Conservation (phyloP, 2,797 vertebrate genomes). For the Bradypodion pumilum region DNA sequence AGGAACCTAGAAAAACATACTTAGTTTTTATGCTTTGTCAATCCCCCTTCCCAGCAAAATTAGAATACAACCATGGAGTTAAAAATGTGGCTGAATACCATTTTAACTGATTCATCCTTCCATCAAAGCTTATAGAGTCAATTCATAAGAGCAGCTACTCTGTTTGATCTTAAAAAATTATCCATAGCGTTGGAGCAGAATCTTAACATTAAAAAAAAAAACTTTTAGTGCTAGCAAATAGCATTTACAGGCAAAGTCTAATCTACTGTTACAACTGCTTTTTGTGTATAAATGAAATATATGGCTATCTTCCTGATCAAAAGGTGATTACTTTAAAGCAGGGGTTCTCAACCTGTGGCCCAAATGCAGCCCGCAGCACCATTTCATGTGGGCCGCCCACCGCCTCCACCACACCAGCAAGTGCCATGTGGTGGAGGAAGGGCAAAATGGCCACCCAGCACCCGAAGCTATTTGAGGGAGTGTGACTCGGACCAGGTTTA, state of each 20-base stretch:
- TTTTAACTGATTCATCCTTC: background rate
- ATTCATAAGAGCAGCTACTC: background rate
- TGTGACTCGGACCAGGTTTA: too few species aligned
- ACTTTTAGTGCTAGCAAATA: background rate
- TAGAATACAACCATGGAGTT: background rate
- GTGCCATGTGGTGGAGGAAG: too few species aligned
- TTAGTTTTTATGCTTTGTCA: too few species aligned
- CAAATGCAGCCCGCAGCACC: too few species aligned
- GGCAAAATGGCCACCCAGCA: too few species aligned
- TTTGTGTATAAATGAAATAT: background rate
- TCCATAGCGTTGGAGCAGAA: background rate
- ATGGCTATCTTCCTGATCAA: background rate
- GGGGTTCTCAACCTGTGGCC: too few species aligned
- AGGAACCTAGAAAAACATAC: too few species aligned
- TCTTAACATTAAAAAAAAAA: background rate
- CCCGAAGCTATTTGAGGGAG: too few species aligned
- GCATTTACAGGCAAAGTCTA: background rate
- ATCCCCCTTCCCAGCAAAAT: background rate
- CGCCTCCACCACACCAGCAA: too few species aligned
- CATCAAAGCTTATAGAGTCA: slow-evolving; percentile 25
- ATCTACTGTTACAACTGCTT: background rate
- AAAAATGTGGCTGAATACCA: background rate
- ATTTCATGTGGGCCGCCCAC: too few species aligned
- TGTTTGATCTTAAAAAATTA: background rate
- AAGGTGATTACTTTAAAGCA: background rate